Evolutionary conservation across 2,113 vertebrate species (phyloP).

Genomic region (Lasiurus borealis): DNA sequence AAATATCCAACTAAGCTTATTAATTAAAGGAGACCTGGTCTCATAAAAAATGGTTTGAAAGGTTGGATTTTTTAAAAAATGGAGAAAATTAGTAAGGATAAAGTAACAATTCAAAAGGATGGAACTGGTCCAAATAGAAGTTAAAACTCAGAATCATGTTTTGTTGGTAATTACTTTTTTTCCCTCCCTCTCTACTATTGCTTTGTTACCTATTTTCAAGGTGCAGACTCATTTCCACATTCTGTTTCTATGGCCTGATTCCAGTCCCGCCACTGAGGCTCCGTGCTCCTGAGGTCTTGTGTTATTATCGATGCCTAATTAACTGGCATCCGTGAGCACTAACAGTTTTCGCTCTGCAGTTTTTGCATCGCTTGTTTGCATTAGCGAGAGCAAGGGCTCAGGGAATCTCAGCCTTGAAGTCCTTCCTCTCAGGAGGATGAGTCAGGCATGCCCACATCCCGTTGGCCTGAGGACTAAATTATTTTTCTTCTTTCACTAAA

Average conservation of each 20-base stretch:
- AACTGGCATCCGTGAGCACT: slow-evolving; percentile 15
- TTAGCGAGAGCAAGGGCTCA: background rate
- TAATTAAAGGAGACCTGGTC: background rate
- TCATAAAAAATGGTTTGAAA: slow-evolving; percentile 28
- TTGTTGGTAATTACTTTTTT: slow-evolving; percentile 8
- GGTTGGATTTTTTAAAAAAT: background rate
- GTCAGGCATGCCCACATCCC: background rate
- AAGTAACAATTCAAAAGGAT: background rate
- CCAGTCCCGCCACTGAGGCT: background rate
- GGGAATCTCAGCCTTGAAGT: background rate
- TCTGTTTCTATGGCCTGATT: background rate
- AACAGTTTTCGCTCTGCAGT: background rate
- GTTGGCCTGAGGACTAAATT: background rate
- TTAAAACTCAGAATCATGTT: slow-evolving; percentile 25
- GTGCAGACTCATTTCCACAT: slow-evolving; percentile 23
- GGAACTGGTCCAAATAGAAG: background rate
- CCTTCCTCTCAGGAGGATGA: background rate
- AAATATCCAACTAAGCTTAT: background rate
- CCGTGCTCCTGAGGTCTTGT: background rate
- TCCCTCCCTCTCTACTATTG: background rate
- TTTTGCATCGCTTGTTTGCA: background rate
- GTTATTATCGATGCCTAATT: slow-evolving; percentile 8
- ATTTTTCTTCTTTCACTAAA: background rate
- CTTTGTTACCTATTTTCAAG: background rate
- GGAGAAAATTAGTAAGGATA: background rate